Evolutionary conservation across 2,113 vertebrate species (phyloP).

Genomic region (Myxocyprinus asiaticus): DNA sequence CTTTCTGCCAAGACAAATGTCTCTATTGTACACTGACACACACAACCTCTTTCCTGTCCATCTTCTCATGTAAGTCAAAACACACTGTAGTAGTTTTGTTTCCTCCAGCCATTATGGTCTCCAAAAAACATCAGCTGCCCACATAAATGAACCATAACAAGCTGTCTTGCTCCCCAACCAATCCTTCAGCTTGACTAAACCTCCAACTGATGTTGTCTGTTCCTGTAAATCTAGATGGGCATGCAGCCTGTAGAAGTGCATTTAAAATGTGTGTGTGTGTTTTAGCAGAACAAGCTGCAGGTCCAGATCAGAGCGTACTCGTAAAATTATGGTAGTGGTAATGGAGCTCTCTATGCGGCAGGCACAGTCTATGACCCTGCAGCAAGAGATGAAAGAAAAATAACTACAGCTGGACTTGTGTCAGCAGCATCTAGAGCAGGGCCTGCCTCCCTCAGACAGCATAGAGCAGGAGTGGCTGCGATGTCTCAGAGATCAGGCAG

Average conservation of each 20-base stretch:
- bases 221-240: not conserved
- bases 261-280: not conserved
- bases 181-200: not conserved
- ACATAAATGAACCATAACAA: not conserved
- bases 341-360: conserved; percentile 88
- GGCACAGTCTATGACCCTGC: conserved; percentile 76
- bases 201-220: not conserved
- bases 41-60: too few relatives aligned
- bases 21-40: too few relatives aligned
- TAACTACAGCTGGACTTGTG: conserved; percentile 80
- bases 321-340: conserved; percentile 80
- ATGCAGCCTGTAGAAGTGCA: conserved; percentile 13
- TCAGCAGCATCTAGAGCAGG: conserved; percentile 75
- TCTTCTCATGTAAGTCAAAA: too few relatives aligned
- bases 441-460: conserved; percentile 79
- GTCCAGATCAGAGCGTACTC: conserved; percentile 75
- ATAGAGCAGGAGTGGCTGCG: conserved; percentile 79
- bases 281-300: conserved; percentile 78
- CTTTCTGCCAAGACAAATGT: too few relatives aligned
- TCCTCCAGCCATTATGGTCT: too few relatives aligned
- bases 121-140: not conserved
- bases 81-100: too few relatives aligned
- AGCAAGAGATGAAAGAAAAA: conserved; percentile 82
- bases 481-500: conserved; percentile 72
- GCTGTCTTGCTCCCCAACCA: not conserved